Evolutionary conservation across 2,888 invertebrate species (phyloP), one percentile per base, ranked within the genome.

Genomic region (Microchrysa polita): DNA sequence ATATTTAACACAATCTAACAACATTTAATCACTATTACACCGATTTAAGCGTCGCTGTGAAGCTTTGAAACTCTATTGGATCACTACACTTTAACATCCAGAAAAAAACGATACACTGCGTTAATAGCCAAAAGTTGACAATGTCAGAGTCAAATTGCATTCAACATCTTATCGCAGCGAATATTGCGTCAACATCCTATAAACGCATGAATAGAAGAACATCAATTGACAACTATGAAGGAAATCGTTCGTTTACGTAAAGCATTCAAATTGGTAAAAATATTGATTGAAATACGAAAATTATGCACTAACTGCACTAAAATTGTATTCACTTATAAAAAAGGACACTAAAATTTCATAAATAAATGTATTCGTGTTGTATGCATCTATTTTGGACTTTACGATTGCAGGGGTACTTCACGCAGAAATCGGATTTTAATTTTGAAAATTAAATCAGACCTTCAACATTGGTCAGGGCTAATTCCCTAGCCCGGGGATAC

Each of bases 291-390:
- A 34, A 63, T 63, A 44, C 20, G 10, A 65, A 48, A 65, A 48
- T 65, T 34, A 55, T n/a, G 55, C 34, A 69, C 7, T 20, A 48
- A 65, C 12, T 34, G 27, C 27, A 57, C 69, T 42, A 69, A 55
- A 55, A 69, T 69, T 55, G 55, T 55, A 55, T 69, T 57, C 69
- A 12, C 23, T 22, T 61, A 34, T 53, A n/a, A 53, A n/a, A n/a
- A n/a, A n/a, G 18, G 22, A 34, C 53, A 18, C 23, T 65, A 27
- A 10, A 67, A 67, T 69, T 69, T 69, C 55, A 55, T 69, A 44
- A 69, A 69, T 69, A 69, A 69, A 69, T 69, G 69, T 69, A 55
- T 69, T 69, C 69, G 40, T 69, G 69, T 69, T 55, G 69, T 69
- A 69, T 27, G 69, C 69, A 69, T 20, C 69, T 1, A 52, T 16